Evolutionary conservation across 1,140 invertebrate genomes (phyloP).

Genomic region (Asobara japonica): DNA sequence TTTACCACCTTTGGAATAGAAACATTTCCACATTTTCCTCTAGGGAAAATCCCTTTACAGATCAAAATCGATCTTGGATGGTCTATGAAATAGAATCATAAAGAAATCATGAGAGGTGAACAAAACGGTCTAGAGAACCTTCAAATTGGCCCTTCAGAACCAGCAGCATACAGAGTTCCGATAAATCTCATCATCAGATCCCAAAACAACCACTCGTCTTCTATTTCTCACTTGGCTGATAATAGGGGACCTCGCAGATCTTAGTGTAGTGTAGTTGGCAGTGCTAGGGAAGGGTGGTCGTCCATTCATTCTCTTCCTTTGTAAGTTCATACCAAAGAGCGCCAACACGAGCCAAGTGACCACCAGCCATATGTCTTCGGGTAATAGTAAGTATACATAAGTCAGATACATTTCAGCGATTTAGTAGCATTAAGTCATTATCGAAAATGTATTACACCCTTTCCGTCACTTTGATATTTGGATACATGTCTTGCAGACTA

Average conservation of each 20-base stretch:
- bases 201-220: slow-evolving; percentile 30
- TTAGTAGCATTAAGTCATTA: too few species aligned
- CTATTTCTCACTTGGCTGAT: background rate
- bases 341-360: slow-evolving; percentile 68
- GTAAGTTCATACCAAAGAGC: slow-evolving; percentile 53
- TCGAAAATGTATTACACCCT: too few species aligned
- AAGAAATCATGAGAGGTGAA: background rate
- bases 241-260: background rate
- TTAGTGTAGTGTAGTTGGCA: slow-evolving; percentile 16
- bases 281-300: slow-evolving; percentile 71
- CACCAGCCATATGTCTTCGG: slow-evolving; percentile 69
- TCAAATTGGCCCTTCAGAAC: background rate
- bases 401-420: too few species aligned
- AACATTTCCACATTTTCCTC: too few species aligned
- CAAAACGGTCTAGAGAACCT: background rate
- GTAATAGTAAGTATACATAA: background rate
- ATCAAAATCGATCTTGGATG: too few species aligned
- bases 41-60: too few species aligned
- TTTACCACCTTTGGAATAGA: too few species aligned
- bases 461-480: too few species aligned
- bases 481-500: too few species aligned
- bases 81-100: background rate
- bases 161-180: background rate
- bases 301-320: slow-evolving; percentile 40
- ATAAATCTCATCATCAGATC: slow-evolving; percentile 23